phyloP scores from a whole-genome alignment of 2,113 vertebrate species.

The Psophia crepitans region DNA sequence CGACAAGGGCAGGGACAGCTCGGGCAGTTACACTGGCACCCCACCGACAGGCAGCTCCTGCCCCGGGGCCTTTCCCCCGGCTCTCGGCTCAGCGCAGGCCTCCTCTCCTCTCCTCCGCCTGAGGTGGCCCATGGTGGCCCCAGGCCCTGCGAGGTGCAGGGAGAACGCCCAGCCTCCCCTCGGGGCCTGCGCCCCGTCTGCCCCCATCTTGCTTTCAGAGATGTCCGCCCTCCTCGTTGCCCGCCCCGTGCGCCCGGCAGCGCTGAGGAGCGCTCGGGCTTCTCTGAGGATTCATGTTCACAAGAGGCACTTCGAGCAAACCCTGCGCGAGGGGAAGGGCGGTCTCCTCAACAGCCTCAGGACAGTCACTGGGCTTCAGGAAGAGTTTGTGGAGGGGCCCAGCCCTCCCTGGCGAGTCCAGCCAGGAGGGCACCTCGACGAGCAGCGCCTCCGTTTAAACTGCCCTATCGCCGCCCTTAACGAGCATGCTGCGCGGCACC shows the following conservation, averaged over 20 bases:
- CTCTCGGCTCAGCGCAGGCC: not conserved
- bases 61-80: accelerated
- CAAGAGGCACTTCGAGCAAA: not conserved
- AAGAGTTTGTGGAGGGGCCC: not conserved
- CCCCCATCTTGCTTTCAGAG: not conserved
- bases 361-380: accelerated
- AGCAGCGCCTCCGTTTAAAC: accelerated
- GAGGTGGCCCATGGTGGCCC: not conserved
- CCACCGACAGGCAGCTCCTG: too few species aligned
- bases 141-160: not conserved
- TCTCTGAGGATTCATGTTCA: accelerated
- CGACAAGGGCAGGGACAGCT: not conserved
- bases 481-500: accelerated
- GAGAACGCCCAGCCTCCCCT: too few species aligned
- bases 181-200: accelerated
- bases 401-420: too few species aligned
- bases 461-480: too few species aligned
- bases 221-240: accelerated
- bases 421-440: not conserved
- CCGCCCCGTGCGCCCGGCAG: accelerated
- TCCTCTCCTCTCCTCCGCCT: not conserved
- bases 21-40: too few species aligned
- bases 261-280: accelerated
- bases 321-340: accelerated
- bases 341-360: accelerated